These are phyloP conservation scores for Neodiprion pinetum DNA, from an alignment of 1,140 invertebrate genomes.

Conservation along the genomic window DNA sequence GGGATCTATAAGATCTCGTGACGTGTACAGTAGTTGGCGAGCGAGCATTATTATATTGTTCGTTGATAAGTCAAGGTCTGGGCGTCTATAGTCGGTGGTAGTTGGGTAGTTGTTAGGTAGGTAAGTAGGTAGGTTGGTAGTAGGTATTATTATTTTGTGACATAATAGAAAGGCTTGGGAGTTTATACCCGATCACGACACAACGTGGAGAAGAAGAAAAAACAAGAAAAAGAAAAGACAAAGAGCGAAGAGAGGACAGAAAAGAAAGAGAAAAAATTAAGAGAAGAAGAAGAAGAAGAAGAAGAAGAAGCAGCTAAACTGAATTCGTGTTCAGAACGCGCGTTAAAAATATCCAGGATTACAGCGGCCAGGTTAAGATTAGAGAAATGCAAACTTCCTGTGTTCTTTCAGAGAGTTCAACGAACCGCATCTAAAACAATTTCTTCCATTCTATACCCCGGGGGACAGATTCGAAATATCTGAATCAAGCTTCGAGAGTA, in stretches of 20 bases:
- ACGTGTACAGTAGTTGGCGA: neutral
- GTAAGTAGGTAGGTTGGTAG: too few relatives aligned
- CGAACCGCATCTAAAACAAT: constrained; percentile 7
- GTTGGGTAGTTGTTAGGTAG: neutral
- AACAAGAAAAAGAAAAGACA: neutral
- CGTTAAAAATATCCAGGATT: constrained; percentile 5
- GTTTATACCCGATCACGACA: neutral
- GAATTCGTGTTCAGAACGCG: neutral
- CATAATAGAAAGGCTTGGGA: neutral
- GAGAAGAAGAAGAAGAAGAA: neutral
- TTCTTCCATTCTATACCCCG: neutral
- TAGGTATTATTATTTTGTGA: too few relatives aligned
- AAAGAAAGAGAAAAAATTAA: neutral
- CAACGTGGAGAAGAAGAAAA: neutral
- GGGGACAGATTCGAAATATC: neutral
- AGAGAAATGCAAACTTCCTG: constrained; percentile 5
- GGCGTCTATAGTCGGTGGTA: neutral
- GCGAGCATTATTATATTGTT: neutral
- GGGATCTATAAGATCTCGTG: neutral
- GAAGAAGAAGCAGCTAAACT: too few relatives aligned
- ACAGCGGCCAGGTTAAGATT: constrained; percentile 4
- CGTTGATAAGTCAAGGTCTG: neutral
- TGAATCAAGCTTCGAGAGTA: too few relatives aligned
- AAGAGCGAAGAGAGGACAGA: neutral
- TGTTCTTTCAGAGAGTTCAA: constrained; percentile 1